Evolutionary conservation across 2,113 vertebrate species (phyloP), one percentile per base, ranked within the genome.

Genomic region (Setophaga coronata): DNA sequence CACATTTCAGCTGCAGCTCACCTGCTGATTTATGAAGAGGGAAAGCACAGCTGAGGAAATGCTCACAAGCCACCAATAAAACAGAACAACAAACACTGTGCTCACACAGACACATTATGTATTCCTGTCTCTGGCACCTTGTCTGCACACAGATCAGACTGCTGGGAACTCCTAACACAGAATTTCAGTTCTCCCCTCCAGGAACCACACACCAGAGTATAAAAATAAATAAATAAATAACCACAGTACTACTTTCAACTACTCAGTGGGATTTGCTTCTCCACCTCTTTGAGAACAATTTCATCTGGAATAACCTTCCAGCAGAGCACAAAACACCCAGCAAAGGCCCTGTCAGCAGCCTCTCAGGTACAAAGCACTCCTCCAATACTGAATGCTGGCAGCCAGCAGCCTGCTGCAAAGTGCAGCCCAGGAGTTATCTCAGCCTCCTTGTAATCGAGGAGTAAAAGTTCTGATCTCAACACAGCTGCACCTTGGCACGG

Each of bases 401-500:
- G 73, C 16, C 54, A 57, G 14, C 2, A 43, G 25, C 6, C 58
- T 28, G 9, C 5, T 40, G 5, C 4, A 21, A 82, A 73, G 31
- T 1, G 23, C 72, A 71, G 11, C 15, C 29, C n/a, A n/a, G 7
- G 13, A 66, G 18, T 38, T 26, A n/a, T 7, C n/a, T 6, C 28
- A 67, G 17, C 21, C 15, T 83, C 36, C n/a, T 34, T 3, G 23
- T 2, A 57, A 47, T 40, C 0, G 14, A 38, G 0, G 4, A 70
- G 51, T 15, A 12, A 1, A n/a, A 71, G 11, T 10, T 89, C 62
- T 50, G 15, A 47, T 4, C 51, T 21, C 13, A 25, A n/a, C 5
- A 3, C 53, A 54, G 33, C 43, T 66, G 5, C 29, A 62, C n/a
- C 14, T 12, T 8, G 31, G 1, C 19, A 36, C 0, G 10, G 33